A percentile compares a stretch with the other conserved stretches of the same genome.
These are phyloP conservation scores for Rhea pennata DNA, from an alignment of 2,113 vertebrate genomes.

Conservation along the genomic window DNA sequence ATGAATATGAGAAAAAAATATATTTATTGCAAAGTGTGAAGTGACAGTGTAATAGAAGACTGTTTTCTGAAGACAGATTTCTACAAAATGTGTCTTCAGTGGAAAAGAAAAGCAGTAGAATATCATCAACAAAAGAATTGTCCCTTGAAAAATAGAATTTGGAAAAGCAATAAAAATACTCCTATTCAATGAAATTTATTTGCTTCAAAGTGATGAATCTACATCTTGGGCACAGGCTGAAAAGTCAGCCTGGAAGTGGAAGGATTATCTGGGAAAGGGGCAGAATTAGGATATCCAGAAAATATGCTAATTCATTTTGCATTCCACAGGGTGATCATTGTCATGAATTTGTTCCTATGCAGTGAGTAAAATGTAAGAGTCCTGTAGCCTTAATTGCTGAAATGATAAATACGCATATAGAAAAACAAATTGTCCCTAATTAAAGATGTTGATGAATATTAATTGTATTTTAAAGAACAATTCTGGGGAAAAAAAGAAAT, in stretches of 20 bases:
- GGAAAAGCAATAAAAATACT: background rate
- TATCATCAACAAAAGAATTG: background rate
- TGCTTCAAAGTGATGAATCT: background rate
- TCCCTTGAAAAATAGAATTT: background rate
- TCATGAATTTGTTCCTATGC: background rate
- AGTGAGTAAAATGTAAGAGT: background rate
- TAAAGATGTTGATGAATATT: constrained; percentile 5
- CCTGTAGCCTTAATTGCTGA: background rate
- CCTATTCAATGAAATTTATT: background rate
- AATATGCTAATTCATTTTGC: background rate
- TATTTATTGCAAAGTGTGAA: background rate
- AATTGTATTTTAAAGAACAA: background rate
- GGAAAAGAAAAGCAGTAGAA: background rate
- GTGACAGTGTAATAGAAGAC: background rate
- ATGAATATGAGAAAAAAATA: background rate
- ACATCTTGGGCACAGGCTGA: background rate
- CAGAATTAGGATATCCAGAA: background rate
- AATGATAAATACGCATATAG: background rate
- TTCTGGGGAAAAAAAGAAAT: background rate
- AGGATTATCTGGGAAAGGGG: background rate
- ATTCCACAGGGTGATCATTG: background rate
- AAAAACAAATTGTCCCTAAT: background rate
- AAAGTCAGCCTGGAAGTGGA: background rate
- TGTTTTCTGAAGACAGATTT: background rate
- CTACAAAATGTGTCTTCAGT: background rate